A percentile compares a stretch with the other conserved stretches of the same genome.
Evolutionary conservation across 2,113 vertebrate species (phyloP).

Genomic region (Hassar affinis): DNA sequence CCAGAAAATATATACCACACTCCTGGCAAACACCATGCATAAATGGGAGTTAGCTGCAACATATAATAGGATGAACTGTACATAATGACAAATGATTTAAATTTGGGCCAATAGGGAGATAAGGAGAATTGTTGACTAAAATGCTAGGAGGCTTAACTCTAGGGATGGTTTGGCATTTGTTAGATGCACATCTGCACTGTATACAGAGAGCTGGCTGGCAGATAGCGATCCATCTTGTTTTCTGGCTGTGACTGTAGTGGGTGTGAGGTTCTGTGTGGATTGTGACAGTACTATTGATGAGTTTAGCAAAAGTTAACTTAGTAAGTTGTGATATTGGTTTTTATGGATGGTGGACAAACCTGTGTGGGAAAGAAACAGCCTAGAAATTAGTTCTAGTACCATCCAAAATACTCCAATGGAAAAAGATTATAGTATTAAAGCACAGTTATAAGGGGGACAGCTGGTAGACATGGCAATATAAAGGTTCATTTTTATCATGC

Average conservation of each 20-base stretch:
- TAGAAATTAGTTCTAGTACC: too few species aligned
- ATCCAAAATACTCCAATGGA: neutral
- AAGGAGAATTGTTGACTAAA: slow-evolving; percentile 38
- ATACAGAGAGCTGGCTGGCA: slow-evolving; percentile 33
- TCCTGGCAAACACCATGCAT: slow-evolving; percentile 36
- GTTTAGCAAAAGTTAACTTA: neutral
- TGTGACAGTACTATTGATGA: neutral
- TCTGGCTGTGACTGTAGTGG: slow-evolving; percentile 13
- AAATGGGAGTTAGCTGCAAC: slow-evolving; percentile 36
- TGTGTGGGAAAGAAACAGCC: neutral
- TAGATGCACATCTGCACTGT: slow-evolving; percentile 21
- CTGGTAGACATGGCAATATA: neutral
- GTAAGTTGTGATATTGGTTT: neutral
- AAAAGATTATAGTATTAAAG: neutral
- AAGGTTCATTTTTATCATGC: neutral
- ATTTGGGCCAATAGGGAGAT: slow-evolving; percentile 14
- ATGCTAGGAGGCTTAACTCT: slow-evolving; percentile 32
- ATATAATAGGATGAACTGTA: slow-evolving; percentile 41
- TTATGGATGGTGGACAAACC: neutral
- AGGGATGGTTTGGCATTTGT: slow-evolving; percentile 40
- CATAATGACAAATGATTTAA: slow-evolving; percentile 42
- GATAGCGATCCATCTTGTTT: slow-evolving; percentile 37
- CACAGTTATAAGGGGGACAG: neutral
- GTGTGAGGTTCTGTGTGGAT: neutral
- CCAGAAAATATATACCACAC: slow-evolving; percentile 40